Base-by-base conservation (phyloP, 2,113 vertebrate genomes). In the Garra rufa region DNA sequence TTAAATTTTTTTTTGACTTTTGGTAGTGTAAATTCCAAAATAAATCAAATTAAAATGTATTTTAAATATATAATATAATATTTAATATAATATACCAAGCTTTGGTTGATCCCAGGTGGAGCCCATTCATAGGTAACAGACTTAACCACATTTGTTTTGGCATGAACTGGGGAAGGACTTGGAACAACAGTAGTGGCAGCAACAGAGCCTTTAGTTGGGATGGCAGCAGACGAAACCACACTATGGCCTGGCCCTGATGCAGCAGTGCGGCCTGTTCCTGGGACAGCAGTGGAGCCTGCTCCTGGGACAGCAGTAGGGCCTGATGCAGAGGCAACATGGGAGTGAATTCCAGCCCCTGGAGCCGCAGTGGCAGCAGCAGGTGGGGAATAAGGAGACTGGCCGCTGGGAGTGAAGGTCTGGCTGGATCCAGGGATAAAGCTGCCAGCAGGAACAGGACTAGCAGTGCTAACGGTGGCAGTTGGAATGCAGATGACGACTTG, bases 51-150 rank as follows among this genome's bases (percentile, higher is more conserved):
- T 21, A 41, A 74, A 43, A 71, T 21, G 43, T 71, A 43, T 34
- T 34, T 3, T 3, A 30, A 9, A 34, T 1, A 76, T 24, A 24
- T 71, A n/a, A 34, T 48, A 38, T 57, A 57, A 38, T 61, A 41
- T n/a, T n/a, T 26, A 44, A 28, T 3, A 24, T 41, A 82, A 46
- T 34, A 55, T 28, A 99, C 97, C 95, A 99, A 79, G 4, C 94
- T 93, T 88, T 97, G 96, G 89, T 97, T 98, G 83, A 97, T 94
- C 55, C 98, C 97, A 44, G 96, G 98, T 71, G 98, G 98, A 15
- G 96, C 96, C 98, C 98, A 99, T 86, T 99, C 98, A 0, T 97
- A 99, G 74, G 97, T 98, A 52, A 98, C 95, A 0, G 96, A 95
- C 87, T 94, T 96, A 7, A 95, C 94, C 24, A 95, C 76, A 44